Evolutionary conservation across 2,888 invertebrate species (phyloP), one percentile per base, ranked within the genome.

Genomic region (Drosophila parthenogenetica): DNA sequence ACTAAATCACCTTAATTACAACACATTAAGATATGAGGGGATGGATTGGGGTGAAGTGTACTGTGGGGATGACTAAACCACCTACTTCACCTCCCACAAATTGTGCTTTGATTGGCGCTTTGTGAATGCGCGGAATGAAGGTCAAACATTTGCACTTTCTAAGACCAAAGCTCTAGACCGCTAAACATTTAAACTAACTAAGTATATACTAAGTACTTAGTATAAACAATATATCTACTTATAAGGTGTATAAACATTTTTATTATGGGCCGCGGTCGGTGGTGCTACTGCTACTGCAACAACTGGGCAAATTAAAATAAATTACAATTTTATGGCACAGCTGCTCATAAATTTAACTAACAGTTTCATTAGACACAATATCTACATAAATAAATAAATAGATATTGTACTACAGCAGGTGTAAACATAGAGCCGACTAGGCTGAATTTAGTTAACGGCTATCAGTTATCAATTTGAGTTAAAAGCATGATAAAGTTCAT

Each of bases 291-390:
- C 25, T 48, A 37, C 39, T 13, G 16, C 25, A n/a, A 29, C 39
- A 5, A 51, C 72, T 67, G 86, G 66, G 63, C 53, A 66, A 69
- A 82, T 88, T 77, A 81, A 61, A 74, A 83, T 87, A 77, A 88
- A 88, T 88, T 86, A 80, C 60, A 69, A 73, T 80, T 86, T 81
- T 66, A 77, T 68, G 43, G 84, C 87, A 69, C 82, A 82, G 82
- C 87, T 82, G 81, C 63, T 86, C 77, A 88, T 85, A 75, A 75
- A 72, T 69, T 82, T 63, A 77, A 48, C 59, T 49, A 87, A 89
- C 85, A 89, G 77, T 89, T 83, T 81, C 68, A 83, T 89, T 87
- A 77, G 72, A 54, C 58, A 61, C 32, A 16, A 55, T 19, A 54
- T n/a, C 29, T 29, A 35, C 35, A 35, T 35, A 35, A 13, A 35